Evolutionary conservation across 2,797 vertebrate species (phyloP).

Genomic region (Enoplosus armatus): DNA sequence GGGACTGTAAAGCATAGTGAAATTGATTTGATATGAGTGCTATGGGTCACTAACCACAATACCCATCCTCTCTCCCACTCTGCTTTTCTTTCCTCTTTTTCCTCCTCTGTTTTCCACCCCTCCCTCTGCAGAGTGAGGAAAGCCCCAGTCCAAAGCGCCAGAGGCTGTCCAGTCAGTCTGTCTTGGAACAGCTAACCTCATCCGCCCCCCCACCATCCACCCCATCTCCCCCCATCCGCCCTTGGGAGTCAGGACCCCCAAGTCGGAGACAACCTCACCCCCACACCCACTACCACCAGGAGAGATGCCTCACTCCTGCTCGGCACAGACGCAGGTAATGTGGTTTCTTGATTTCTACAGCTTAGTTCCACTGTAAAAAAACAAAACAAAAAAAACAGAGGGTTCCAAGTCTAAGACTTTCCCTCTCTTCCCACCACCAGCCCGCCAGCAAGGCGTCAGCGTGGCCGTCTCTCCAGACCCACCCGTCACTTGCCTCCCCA

Average conservation of each 20-base stretch:
- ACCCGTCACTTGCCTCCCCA: constrained; percentile 88
- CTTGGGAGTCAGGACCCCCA: constrained; percentile 96
- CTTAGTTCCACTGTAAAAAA: background rate
- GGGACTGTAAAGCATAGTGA: constrained; percentile 46
- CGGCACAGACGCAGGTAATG: constrained; percentile 94
- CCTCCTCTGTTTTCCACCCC: constrained; percentile 26
- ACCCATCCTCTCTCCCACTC: constrained; percentile 22
- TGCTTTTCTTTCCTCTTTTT: constrained; percentile 1
- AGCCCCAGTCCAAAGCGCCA: constrained; percentile 97
- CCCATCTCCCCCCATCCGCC: constrained; percentile 96
- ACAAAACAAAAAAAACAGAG: background rate
- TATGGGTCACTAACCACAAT: constrained; percentile 70
- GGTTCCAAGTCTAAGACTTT: background rate
- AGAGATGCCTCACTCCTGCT: constrained; percentile 94
- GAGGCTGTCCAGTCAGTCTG: constrained; percentile 93
- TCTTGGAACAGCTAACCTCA: constrained; percentile 93
- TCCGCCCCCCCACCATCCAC: constrained; percentile 91
- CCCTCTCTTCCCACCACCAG: constrained; percentile 71
- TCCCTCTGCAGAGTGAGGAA: constrained; percentile 90
- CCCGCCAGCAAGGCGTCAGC: constrained; percentile 94
- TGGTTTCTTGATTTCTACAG: background rate
- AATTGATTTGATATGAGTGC: constrained; percentile 62
- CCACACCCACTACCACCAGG: constrained; percentile 92
- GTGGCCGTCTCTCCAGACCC: constrained; percentile 93
- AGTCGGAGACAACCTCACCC: constrained; percentile 93